phyloP scores from a whole-genome alignment of 2,797 vertebrate genomes.

The Darevskia nairensis region DNA sequence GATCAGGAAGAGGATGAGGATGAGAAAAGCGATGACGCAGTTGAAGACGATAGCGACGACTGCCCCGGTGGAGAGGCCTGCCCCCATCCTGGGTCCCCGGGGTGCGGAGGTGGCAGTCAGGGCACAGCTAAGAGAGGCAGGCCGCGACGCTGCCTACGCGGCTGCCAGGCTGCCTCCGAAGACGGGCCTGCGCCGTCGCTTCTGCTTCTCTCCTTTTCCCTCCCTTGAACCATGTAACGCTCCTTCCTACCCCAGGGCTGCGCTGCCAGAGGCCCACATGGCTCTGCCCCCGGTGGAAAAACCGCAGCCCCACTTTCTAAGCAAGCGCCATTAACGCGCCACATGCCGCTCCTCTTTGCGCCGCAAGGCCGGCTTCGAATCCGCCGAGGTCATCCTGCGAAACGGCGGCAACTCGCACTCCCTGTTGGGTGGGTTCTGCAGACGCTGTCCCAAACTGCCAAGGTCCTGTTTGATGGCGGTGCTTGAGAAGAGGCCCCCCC shows the following conservation, averaged over 20 bases:
- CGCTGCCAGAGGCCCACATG: too few relatives aligned
- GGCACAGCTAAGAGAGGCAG: background rate
- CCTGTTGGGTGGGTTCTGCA: too few relatives aligned
- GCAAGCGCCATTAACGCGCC: accelerated
- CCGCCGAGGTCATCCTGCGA: background rate
- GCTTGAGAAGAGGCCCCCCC: accelerated
- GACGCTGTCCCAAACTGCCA: too few relatives aligned
- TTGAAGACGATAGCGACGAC: conserved; percentile 83
- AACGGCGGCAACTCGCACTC: background rate
- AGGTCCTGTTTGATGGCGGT: background rate
- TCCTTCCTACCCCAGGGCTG: background rate
- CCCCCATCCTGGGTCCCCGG: conserved; percentile 73
- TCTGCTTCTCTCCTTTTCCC: background rate
- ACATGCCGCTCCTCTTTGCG: too few relatives aligned
- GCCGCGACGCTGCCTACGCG: accelerated
- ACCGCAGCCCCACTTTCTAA: background rate
- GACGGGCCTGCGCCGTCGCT: too few relatives aligned
- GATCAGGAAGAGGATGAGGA: conserved; percentile 81
- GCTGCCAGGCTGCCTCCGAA: too few relatives aligned
- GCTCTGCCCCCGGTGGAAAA: accelerated
- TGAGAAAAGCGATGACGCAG: conserved; percentile 77
- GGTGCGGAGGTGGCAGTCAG: background rate
- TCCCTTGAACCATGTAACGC: background rate
- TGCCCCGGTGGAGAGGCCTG: conserved; percentile 80
- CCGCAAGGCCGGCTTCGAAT: background rate